A percentile compares a stretch with the other conserved stretches of the same genome.
phyloP scores from a whole-genome alignment of 2,113 vertebrate genomes.

The Corythornis cristatus region DNA sequence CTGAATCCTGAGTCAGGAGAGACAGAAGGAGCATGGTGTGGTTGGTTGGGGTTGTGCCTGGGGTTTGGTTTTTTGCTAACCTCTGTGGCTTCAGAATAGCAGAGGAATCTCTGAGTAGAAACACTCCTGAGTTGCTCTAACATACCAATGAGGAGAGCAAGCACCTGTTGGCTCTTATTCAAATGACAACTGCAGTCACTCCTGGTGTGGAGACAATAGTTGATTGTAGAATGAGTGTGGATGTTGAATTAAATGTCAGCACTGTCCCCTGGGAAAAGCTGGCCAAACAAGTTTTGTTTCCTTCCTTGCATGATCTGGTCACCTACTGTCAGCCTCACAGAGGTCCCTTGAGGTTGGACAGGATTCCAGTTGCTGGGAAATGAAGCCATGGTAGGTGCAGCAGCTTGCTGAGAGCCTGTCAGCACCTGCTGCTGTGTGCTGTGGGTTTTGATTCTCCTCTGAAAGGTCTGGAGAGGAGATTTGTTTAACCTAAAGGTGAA shows the following conservation, averaged over 20 bases:
- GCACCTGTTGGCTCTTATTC: not conserved
- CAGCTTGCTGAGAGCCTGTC: not conserved
- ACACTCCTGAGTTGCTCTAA: not conserved
- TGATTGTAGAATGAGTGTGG: not conserved
- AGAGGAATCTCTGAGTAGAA: not conserved
- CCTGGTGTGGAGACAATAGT: not conserved
- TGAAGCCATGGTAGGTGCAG: not conserved
- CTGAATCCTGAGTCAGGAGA: not conserved
- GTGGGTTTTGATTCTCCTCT: not conserved
- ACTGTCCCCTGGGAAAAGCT: not conserved
- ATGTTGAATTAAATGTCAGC: not conserved
- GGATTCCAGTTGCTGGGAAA: not conserved
- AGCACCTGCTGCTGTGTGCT: not conserved
- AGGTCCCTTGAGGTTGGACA: not conserved
- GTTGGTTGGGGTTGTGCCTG: not conserved
- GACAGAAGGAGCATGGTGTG: not conserved
- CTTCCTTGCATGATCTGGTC: not conserved
- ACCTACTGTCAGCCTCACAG: not conserved
- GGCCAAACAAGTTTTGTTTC: not conserved
- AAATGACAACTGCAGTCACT: rapidly evolving
- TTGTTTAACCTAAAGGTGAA: not conserved
- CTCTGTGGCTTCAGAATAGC: not conserved
- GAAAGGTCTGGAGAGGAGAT: not conserved
- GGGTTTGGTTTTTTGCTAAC: not conserved
- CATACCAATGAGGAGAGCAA: rapidly evolving